Base-by-base conservation (phyloP, 2,888 invertebrate species). In the Dyspetes luteomarginatus region DNA sequence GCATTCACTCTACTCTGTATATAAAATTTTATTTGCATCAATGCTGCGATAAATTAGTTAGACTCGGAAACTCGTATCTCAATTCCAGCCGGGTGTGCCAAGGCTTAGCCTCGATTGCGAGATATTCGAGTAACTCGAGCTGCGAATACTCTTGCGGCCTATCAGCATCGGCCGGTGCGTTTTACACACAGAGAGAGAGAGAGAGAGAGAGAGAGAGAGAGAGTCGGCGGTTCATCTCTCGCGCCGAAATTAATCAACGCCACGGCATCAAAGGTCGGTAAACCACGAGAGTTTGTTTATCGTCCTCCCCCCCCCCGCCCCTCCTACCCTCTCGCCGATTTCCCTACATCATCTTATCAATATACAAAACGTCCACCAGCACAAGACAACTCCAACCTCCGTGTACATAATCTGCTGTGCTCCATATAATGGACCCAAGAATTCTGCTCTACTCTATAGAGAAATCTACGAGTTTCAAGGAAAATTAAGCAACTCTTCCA, bases 171-270 rank as follows among this genome's bases (percentile, higher is more conserved):
- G 69, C 60, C 68, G 65, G 76, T 9, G 76, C 82, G 52, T 30
- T 48, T 45, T 55, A 24, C 60, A 17, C 52, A 60, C 50, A 7
- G 15, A 60, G 36, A 50, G 67, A 72, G 84, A 83, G n/a, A 36
- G 3, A 12, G n/a, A n/a, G 4, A 3, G 19, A 17, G 48, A 3
- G 4, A 15, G 15, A 4, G 17, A 48, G 7, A 3, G 5, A 48
- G 48, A 17, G 48, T 82, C 83, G 83, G 81, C 84, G 87, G 83
- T 83, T 84, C 83, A 85, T 88, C 83, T 85, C 83, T 88, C 88
- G 85, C 86, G 85, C 88, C 84, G 86, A 87, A 88, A 91, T 91
- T 91, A 91, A 91, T 91, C 91, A 91, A 89, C 87, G 89, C 86
- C 86, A 73, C 80, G 82, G 88, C 90, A 90, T 91, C 91, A 91